Conservation (phyloP, 35 echinoderm and acorn worm species). For the Patiria miniata region DNA sequence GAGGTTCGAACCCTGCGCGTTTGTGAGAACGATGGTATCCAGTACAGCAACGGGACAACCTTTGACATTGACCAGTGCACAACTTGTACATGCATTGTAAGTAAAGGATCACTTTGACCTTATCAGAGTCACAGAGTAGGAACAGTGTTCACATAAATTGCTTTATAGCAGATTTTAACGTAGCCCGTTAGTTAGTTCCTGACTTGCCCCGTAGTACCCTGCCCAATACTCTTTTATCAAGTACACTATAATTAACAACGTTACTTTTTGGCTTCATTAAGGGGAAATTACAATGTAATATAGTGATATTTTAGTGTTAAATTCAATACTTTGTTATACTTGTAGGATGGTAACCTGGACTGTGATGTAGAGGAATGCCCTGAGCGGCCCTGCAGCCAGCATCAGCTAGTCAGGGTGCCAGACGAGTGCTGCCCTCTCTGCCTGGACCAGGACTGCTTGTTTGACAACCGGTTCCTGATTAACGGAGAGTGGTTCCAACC, state of each 20-base stretch:
- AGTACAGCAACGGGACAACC: slow-evolving; percentile 51
- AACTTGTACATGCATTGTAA: slow-evolving; percentile 77
- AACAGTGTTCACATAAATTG: too few species aligned
- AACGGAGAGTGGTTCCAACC: slow-evolving; percentile 68
- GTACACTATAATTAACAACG: too few species aligned
- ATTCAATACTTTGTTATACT: not conserved
- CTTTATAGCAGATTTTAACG: too few species aligned
- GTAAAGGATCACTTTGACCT: not conserved
- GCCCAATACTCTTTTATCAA: too few species aligned
- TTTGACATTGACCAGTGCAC: slow-evolving; percentile 62
- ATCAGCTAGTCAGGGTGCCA: slow-evolving; percentile 35
- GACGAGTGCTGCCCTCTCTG: slow-evolving; percentile 82
- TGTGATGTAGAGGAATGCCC: slow-evolving; percentile 67
- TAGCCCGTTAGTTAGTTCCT: too few species aligned
- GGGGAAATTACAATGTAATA: too few species aligned
- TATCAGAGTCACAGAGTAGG: too few species aligned
- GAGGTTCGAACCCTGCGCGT: not conserved
- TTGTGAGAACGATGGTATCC: slow-evolving; percentile 41
- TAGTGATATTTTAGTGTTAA: too few species aligned
- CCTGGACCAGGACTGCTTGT: slow-evolving; percentile 62
- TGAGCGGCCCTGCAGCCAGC: slow-evolving; percentile 61
- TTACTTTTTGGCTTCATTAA: too few species aligned
- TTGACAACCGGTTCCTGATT: slow-evolving; percentile 65
- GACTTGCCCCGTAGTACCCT: too few species aligned
- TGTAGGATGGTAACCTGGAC: slow-evolving; percentile 64